Evolutionary conservation across 2,888 invertebrate species (phyloP).

Genomic region (Achlya flavicornis): DNA sequence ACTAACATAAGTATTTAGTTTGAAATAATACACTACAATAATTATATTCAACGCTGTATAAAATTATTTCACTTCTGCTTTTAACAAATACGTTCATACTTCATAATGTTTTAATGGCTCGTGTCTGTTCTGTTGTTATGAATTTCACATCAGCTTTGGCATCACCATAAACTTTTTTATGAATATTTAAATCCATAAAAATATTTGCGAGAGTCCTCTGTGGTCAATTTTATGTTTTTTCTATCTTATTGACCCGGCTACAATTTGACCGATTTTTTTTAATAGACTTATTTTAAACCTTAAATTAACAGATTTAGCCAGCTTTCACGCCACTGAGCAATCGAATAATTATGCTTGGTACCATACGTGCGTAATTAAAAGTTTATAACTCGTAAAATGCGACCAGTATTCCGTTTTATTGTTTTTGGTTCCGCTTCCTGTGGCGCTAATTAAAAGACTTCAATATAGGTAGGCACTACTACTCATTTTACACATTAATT

Average conservation of each 20-base stretch:
- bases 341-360: neutral
- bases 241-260: no score
- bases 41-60: neutral
- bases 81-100: slow-evolving; percentile 27
- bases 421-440: slow-evolving; percentile 5
- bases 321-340: neutral
- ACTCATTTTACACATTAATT: neutral
- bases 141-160: slow-evolving; percentile 34
- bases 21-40: neutral
- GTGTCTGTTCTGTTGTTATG: slow-evolving; percentile 31
- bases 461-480: neutral
- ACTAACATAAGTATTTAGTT: neutral
- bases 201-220: neutral
- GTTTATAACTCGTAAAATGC: neutral
- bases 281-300: no score
- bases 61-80: slow-evolving; percentile 21
- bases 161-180: slow-evolving; percentile 26
- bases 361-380: neutral
- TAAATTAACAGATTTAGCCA: neutral
- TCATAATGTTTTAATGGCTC: slow-evolving; percentile 33
- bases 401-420: neutral
- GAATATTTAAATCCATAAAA: slow-evolving; percentile 21
- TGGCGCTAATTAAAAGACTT: neutral
- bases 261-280: no score
- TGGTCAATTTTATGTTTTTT: neutral